These are phyloP conservation scores for Belgica antarctica DNA, from an alignment of 2,888 invertebrate genomes.

Conservation along the genomic window DNA sequence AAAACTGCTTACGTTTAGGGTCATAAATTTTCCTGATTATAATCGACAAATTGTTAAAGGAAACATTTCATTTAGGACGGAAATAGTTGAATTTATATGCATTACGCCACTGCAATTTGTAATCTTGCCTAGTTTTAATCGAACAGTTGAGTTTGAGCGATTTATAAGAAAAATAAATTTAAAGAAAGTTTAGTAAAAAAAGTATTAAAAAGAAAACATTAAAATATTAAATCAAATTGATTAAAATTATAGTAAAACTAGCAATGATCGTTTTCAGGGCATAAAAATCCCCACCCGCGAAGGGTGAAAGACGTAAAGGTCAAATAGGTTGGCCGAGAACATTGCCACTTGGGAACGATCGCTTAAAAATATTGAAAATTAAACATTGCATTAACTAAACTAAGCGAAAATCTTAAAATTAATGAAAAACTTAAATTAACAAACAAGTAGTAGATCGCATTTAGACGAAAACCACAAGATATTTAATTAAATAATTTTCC, in stretches of 20 bases:
- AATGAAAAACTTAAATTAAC: not conserved
- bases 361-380: slow-evolving; percentile 17
- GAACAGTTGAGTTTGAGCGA: not conserved
- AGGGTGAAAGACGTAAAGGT: not conserved
- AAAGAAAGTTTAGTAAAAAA: too few species aligned
- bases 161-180: too few species aligned
- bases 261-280: not conserved
- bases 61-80: slow-evolving; percentile 32
- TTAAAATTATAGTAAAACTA: not conserved
- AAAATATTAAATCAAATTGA: not conserved
- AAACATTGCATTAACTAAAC: slow-evolving; percentile 13
- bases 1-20: not conserved
- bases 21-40: not conserved
- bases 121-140: slow-evolving; percentile 4
- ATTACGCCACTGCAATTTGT: too few species aligned
- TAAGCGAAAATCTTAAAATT: slow-evolving; percentile 17
- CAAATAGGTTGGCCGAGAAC: too few species aligned
- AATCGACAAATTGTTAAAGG: not conserved
- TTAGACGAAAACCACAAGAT: not conserved
- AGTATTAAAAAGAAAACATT: not conserved
- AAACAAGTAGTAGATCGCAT: slow-evolving; percentile 17
- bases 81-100: slow-evolving; percentile 27
- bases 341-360: not conserved
- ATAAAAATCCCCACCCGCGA: not conserved
- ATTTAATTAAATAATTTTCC: not conserved